Base-by-base conservation (phyloP, 2,113 vertebrate species). In the Heptranchias perlo region DNA sequence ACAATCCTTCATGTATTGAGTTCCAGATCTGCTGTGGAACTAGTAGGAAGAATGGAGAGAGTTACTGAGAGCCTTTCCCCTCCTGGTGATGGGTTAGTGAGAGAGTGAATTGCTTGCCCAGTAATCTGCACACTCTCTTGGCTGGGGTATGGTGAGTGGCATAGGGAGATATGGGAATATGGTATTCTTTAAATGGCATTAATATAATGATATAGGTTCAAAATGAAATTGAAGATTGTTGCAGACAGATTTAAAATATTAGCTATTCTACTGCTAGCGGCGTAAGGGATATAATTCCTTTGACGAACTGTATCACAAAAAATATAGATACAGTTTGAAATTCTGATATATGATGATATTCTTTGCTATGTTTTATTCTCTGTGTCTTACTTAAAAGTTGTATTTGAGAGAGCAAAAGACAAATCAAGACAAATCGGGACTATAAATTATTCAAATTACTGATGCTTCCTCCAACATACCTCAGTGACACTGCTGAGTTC, bases 401-500 rank as follows among this genome's bases (percentile, higher is more conserved):
- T 28, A 39, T 16, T 44, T 65, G 64, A 47, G 62, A 67, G 67
- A 94, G n/a, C 58, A 67, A 25, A 67, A 47, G 44, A 14, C 91
- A 47, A 11, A 11, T 35, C 52, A 35, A 16, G n/a, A 11, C 35
- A 58, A 65, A 65, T 67, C 10, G 11, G 39, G n/a, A 39, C 4
- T 39, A 14, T 39, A 44, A 64, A 44, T 44, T 93, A 44, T 93
- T 93, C 47, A 65, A 94, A 21, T 94, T 13, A 28, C n/a, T 28
- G 39, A 0, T 94, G 62, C 35, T 64, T 10, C n/a, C 47, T 25
- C 10, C 44, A 39, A 44, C 0, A 0, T 97, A 99, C 99, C 98
- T 99, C 98, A 6, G 98, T 97, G 96, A 98, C 97, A 0, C 97
- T 97, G 97, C 98, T 99, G 64, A 99, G 98, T 1, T 97, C 96